Evolutionary conservation across 2,113 vertebrate species (phyloP), one percentile per base, ranked within the genome.

Genomic region (Columbina picui): DNA sequence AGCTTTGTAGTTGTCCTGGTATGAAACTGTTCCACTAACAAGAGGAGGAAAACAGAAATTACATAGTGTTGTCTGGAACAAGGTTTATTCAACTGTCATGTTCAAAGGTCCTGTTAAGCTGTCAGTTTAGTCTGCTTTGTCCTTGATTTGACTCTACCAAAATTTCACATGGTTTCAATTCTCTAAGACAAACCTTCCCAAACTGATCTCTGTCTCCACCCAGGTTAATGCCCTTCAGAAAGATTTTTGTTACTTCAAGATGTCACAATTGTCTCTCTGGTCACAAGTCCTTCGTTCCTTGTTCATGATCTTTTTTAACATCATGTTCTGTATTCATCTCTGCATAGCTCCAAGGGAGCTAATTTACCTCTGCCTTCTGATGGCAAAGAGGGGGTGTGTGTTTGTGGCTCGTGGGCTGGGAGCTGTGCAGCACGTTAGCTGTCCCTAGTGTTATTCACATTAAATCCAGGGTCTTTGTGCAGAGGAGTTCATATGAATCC

Each of bases 31-130:
- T 86, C 63, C 55, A 17, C 73, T 91, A 61, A 57, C n/a, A 60
- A 55, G 73, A 75, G 34, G 27, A 76, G 23, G 30, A 87, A 74
- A 81, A 21, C 57, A n/a, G 50, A 88, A 93, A 92, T 94, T 83
- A 77, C 10, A 34, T 39, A 68, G 32, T 6, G 10, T 61, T 92
- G 47, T 55, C 52, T 86, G 68, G 50, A 92, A 64, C 16, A 14
- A 57, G 77, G 68, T 88, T 84, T n/a, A 36, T 67, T 92, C 23
- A 59, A 34, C 39, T 77, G 71, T 52, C 68, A 34, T 70, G 56
- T 60, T 80, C 45, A 41, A 94, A 91, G 78, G 49, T 76, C 49
- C 77, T 59, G 59, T 86, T 95, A 93, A 95, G 79, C 92, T 95
- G 90, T 91, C 82, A 70, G 52, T 68, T 87, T 68, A 39, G 84